Evolutionary conservation across 1,140 invertebrate genomes (phyloP).

Genomic region (Microplitis mediator): DNA sequence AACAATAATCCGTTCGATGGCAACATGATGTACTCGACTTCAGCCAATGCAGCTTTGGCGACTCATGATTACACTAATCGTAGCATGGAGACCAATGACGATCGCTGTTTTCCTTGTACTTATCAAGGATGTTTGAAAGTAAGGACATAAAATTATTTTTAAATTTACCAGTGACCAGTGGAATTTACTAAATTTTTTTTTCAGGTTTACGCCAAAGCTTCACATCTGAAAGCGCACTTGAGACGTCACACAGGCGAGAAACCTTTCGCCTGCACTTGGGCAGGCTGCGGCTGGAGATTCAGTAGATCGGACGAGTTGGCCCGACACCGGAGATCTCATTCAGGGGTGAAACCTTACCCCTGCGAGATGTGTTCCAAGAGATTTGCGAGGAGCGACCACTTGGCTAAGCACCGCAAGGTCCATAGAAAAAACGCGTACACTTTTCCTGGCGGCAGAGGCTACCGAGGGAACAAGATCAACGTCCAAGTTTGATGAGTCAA

Average conservation of each 20-base stretch:
- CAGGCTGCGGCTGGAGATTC: constrained; percentile 92
- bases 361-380: constrained; percentile 83
- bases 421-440: constrained; percentile 68
- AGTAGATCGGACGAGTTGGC: constrained; percentile 92
- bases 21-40: constrained; percentile 40
- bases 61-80: constrained; percentile 60
- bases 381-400: constrained; percentile 88
- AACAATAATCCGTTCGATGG: constrained; percentile 56
- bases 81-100: constrained; percentile 51
- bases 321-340: constrained; percentile 80
- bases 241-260: constrained; percentile 94
- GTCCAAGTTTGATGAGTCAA: constrained; percentile 38
- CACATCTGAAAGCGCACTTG: constrained; percentile 92
- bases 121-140: constrained; percentile 63
- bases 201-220: constrained; percentile 88
- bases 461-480: constrained; percentile 49
- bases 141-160: neutral
- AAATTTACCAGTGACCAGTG: neutral
- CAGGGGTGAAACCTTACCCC: constrained; percentile 84
- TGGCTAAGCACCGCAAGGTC: constrained; percentile 88
- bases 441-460: constrained; percentile 45
- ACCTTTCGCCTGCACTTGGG: constrained; percentile 89
- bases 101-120: constrained; percentile 68
- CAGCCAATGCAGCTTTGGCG: constrained; percentile 55
- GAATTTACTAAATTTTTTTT: neutral